A percentile compares a stretch with the other conserved stretches of the same genome.
Evolutionary conservation across 2,113 vertebrate genomes (phyloP).

Genomic region (Protobothrops flavoviridis): DNA sequence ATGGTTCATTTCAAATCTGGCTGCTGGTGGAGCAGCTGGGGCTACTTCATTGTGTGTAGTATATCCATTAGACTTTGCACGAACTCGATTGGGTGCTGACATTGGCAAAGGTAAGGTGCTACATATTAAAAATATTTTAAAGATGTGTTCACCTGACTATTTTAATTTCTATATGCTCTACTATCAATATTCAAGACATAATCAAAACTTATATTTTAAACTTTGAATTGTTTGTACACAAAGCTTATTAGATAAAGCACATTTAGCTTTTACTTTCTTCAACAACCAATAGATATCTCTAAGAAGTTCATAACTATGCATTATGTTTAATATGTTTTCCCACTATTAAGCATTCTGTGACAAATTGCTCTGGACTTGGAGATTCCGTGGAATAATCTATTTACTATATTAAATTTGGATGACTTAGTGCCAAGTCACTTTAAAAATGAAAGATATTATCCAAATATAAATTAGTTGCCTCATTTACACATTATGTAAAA

Average conservation of each 20-base stretch:
- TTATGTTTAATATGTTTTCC: neutral
- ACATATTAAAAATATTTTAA: neutral
- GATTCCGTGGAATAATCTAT: neutral
- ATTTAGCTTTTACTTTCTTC: neutral
- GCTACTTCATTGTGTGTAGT: slow-evolving; percentile 63
- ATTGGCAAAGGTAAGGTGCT: slow-evolving; percentile 58
- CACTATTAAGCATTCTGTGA: neutral
- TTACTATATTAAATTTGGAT: neutral
- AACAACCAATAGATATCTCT: neutral
- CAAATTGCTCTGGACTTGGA: neutral
- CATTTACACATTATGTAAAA: neutral
- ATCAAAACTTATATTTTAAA: neutral
- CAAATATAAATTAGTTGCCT: neutral
- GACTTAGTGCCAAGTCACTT: neutral
- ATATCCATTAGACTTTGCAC: slow-evolving; percentile 60
- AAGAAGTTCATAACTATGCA: neutral
- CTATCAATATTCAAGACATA: neutral
- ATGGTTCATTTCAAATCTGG: slow-evolving; percentile 63
- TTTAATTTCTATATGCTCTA: neutral
- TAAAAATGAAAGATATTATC: neutral
- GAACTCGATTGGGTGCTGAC: slow-evolving; percentile 56
- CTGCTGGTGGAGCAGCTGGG: slow-evolving; percentile 64
- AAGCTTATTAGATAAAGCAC: neutral
- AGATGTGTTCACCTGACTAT: neutral
- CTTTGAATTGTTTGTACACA: neutral